Base-by-base conservation (phyloP, 30 jellyfish, hydroid and myxozoan species). In the Turritopsis dohrnii region DNA sequence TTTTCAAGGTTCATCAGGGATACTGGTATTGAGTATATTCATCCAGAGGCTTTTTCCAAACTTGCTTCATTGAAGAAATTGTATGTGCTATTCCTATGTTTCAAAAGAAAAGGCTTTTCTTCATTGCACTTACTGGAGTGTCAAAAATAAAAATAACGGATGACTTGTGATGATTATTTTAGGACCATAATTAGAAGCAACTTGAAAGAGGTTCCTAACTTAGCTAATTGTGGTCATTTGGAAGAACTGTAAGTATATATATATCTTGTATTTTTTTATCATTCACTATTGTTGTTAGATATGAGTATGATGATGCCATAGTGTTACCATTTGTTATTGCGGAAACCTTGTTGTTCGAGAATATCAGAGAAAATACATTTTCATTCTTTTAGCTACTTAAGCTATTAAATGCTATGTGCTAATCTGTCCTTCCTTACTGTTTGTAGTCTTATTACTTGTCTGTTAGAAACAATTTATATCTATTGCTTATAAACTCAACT, bases 181-280 rank as follows among this genome's bases (percentile, higher is more conserved):
- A 89, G 96, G 89, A 52, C 86, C 29, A 27, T 89, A 28, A 84
- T 89, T 24, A 84, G 53, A 85, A 89, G 84, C 71, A 84, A 80
- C 17, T 79, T 89, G 90, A 89, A 79, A 74, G 92, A 89, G 74
- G 66, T 89, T 20, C 96, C 96, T 20, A 76, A 84, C 71, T 28
- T 89, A 66, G 81, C 84, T 31, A 53, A 75, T 4, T 89, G 96
- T 66, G 75, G 80, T 54, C 81, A 66, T 17, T 81, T 89, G 23
- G 85, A 71, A 71, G 80, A 86, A 27, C 84, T 89, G 96, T 89
- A 65, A 89, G 96, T 21, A n/a, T 66, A 8, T 54, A 21, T 54
- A 54, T 54, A 18, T 54, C n/a, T 54, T 16, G 8, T 66, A 3
- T n/a, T 7, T 17, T 3, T 26, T 66, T 17, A 66, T n/a, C 29